Evolutionary conservation across 1,140 invertebrate species (phyloP), one percentile per base, ranked within the genome.

Genomic region (Magallana gigas): DNA sequence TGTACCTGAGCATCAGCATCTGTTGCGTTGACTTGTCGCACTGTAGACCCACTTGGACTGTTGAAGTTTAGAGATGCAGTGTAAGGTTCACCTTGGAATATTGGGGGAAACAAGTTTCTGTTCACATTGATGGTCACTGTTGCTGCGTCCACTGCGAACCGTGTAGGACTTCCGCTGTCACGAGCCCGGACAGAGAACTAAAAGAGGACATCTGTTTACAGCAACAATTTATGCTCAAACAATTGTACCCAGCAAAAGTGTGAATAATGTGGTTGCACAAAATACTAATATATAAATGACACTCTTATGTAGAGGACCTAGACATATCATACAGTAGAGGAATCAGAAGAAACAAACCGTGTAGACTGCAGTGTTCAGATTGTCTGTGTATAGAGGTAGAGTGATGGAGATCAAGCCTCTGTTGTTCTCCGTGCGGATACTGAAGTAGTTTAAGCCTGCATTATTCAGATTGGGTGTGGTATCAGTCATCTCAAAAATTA

Each of bases 71-170:
- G 48, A 12, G 82, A 64, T 8, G 68, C 84, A 8, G 58, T 64
- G 82, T 93, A 92, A 12, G 92, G 92, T 58, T 68, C 71, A 57
- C 89, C 96, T 3, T 97, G 97, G 92, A 98, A 99, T 18, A 97
- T 96, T 11, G 98, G 98, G 1, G 95, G 87, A 57, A 93, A 91
- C 59, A 95, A 91, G 84, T 95, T 95, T 12, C 92, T 86, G 56
- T 92, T 91, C 86, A 94, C 93, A 36, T 86, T 92, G 14, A 94
- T 94, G 8, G 60, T 91, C 1, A 94, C 93, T 83, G 85, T 88
- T 11, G 92, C 90, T 57, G 84, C 81, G 8, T 86, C 80, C 18
- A 57, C 23, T 7, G 90, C 81, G 11, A 59, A 60, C 76, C 80
- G 85, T 11, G 80, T n/a, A 8, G 90, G 90, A 29, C 6, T 85